Base-by-base conservation (phyloP, 2,888 invertebrate genomes). In the Drosophila sordidula region DNA sequence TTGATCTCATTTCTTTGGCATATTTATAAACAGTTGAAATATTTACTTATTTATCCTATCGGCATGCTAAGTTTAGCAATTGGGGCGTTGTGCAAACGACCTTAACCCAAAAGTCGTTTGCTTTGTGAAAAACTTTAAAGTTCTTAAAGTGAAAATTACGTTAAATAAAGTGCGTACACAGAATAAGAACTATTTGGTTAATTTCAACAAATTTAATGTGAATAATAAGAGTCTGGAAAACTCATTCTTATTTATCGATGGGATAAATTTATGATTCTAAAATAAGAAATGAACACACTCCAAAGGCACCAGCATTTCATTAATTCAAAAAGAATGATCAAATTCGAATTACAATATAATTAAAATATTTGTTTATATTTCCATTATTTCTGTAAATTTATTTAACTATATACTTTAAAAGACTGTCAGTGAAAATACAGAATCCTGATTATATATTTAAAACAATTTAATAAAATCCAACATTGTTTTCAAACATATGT, bases 11-110 rank as follows among this genome's bases (percentile, higher is more conserved):
- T 66, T 65, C 18, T 9, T 32, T 62, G 66, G 39, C 39, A 44
- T 67, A 50, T 71, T 67, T 75, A 61, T 77, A 77, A 73, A 73
- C 73, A 75, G 32, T 59, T 59, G 46, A 61, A 42, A 51, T 55
- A 59, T 59, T 54, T 57, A 58, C 56, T 71, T 56, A 41, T 71
- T 70, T 71, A 56, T 56, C 42, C 26, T 47, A 62, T 75, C 46
- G 72, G 67, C 46, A 29, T 67, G 67, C 62, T 63, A 54, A 46
- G 67, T 58, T 74, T 55, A 41, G 59, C 41, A 38, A n/a, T 8
- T 6, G 16, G 26, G 22, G 9, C 49, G 46, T 25, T 50, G 14
- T 39, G 46, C 46, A 39, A 29, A 47, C 51, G 50, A 54, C 76
- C 74, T 71, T 52, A 57, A 55, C 56, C 54, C 66, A 61, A 57